Percentiles rank a stretch among this genome's conserved stretches.
These are phyloP conservation scores for Tenthredo amoena DNA, from an alignment of 2,888 invertebrate species.

Conservation along the genomic window DNA sequence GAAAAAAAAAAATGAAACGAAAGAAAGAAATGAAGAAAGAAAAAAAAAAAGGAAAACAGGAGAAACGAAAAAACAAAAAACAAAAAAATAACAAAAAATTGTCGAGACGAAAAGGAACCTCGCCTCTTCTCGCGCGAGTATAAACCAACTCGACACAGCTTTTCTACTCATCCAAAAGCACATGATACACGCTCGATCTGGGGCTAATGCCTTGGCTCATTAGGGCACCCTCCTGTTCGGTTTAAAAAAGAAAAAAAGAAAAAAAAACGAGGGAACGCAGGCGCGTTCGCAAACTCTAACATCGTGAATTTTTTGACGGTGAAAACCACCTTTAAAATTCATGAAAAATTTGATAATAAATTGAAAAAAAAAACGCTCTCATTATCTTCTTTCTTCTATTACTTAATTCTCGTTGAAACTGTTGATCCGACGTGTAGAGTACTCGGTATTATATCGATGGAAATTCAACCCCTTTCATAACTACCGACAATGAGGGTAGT, in stretches of 20 bases:
- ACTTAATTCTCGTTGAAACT: background rate
- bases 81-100: no score
- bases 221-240: background rate
- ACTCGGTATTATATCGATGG: background rate
- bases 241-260: background rate
- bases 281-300: background rate
- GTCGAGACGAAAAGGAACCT: background rate
- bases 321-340: background rate
- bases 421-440: background rate
- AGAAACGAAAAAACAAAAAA: background rate
- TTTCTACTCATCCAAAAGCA: conserved; percentile 1
- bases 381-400: background rate
- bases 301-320: background rate
- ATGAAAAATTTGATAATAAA: background rate
- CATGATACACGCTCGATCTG: conserved; percentile 19
- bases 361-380: background rate
- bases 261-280: background rate
- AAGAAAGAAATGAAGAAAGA: background rate
- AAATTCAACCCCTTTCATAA: background rate
- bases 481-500: background rate
- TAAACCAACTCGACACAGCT: conserved; percentile 5
- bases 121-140: background rate
- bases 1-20: background rate
- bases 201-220: conserved; percentile 14
- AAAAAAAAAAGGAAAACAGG: background rate